Percentiles rank a stretch among this genome's conserved stretches.
Conservation (phyloP, 1,140 invertebrate species). For the Hylyphantes graminicola region DNA sequence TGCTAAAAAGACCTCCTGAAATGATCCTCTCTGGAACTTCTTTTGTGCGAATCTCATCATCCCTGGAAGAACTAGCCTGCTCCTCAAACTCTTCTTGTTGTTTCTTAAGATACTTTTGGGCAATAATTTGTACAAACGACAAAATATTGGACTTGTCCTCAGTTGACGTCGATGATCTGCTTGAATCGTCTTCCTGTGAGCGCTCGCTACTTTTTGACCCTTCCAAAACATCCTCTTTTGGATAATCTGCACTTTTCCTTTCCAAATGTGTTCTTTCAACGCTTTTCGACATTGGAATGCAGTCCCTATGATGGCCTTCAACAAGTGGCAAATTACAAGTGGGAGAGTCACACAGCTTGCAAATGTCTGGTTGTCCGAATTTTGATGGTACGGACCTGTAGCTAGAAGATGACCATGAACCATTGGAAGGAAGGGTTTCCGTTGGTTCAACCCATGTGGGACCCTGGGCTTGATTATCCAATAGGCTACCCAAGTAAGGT, state of each 20-base stretch:
- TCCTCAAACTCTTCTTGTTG: no score
- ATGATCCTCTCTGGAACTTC: no score
- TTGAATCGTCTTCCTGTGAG: not conserved
- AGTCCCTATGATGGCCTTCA: constrained; percentile 3
- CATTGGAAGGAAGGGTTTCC: not conserved
- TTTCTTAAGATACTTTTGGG: constrained; percentile 34
- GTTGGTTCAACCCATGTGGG: not conserved
- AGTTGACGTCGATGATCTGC: not conserved
- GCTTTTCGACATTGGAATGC: constrained; percentile 8
- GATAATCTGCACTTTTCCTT: not conserved
- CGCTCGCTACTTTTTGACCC: not conserved
- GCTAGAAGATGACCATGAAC: constrained; percentile 43
- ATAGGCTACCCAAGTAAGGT: no score
- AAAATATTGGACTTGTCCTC: constrained; percentile 10
- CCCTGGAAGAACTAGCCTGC: no score
- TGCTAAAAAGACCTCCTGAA: no score
- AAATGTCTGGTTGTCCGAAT: constrained; percentile 6
- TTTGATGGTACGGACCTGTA: constrained; percentile 45
- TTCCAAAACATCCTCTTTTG: not conserved
- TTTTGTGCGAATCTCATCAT: no score
- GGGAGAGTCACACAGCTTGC: constrained; percentile 15
- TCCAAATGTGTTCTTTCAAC: not conserved
- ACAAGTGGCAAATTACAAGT: not conserved
- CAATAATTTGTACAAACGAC: constrained; percentile 19
- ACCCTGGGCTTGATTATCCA: no score